These are phyloP conservation scores for Leptobrachium leishanense DNA, from an alignment of 2,113 vertebrate genomes.

Conservation along the genomic window DNA sequence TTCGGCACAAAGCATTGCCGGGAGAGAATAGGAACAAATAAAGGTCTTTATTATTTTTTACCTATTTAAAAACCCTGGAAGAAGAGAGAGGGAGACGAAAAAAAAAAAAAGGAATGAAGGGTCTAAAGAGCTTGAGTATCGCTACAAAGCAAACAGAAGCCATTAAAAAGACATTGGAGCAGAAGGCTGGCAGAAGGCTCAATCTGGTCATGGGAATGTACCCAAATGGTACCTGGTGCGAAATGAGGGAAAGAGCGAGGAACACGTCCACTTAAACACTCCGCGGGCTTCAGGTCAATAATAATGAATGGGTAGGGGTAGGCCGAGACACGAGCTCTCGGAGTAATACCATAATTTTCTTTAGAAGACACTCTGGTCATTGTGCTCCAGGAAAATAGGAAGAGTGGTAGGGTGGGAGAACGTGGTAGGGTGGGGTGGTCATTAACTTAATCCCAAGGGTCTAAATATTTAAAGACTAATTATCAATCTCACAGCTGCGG, in stretches of 20 bases:
- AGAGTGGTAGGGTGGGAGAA: not conserved
- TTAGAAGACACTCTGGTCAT: not conserved
- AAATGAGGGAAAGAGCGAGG: not conserved
- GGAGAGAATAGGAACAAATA: slow-evolving; percentile 70
- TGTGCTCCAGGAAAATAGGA: not conserved
- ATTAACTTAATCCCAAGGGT: not conserved
- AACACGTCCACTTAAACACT: not conserved
- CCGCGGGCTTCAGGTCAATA: not conserved
- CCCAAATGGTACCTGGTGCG: slow-evolving; percentile 67
- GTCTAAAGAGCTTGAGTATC: slow-evolving; percentile 64
- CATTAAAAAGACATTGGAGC: slow-evolving; percentile 57
- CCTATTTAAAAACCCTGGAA: slow-evolving; percentile 68
- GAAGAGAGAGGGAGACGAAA: slow-evolving; percentile 28
- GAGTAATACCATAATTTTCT: not conserved
- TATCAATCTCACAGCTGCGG: slow-evolving; percentile 28
- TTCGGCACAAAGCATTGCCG: slow-evolving; percentile 69
- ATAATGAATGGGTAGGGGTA: not conserved
- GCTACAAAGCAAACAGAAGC: slow-evolving; percentile 66
- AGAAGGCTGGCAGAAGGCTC: slow-evolving; percentile 51
- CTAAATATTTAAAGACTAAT: slow-evolving; percentile 18
- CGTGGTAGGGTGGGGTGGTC: not conserved
- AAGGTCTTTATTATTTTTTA: slow-evolving; percentile 71
- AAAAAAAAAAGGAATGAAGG: not conserved
- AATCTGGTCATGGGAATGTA: slow-evolving; percentile 69
- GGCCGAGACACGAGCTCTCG: not conserved